Evolutionary conservation across 2,113 vertebrate genomes (phyloP).

Genomic region (Oryzias javanicus): DNA sequence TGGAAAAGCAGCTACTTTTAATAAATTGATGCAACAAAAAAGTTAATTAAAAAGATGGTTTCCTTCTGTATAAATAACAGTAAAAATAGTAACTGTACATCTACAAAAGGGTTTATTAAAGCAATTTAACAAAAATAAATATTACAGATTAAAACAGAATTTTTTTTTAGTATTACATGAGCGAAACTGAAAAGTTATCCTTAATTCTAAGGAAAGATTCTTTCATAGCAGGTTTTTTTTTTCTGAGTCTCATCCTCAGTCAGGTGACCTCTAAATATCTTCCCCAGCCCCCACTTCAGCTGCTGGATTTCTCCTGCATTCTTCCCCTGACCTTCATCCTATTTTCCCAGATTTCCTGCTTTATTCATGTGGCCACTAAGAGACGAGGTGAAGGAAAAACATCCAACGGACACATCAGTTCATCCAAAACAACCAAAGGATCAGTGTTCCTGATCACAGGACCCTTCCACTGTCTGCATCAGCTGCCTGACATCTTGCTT

Average conservation of each 20-base stretch:
- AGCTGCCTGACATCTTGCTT: slow-evolving; percentile 35
- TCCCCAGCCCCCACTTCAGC: neutral
- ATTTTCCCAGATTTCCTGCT: slow-evolving; percentile 6
- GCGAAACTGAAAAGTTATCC: neutral
- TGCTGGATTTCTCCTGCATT: slow-evolving; percentile 16
- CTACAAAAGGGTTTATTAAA: neutral
- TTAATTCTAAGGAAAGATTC: neutral
- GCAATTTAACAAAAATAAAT: neutral
- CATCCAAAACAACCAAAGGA: slow-evolving; percentile 29
- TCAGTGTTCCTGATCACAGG: slow-evolving; percentile 27
- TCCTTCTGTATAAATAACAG: too few species aligned
- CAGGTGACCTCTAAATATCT: slow-evolving; percentile 26
- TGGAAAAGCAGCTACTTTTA: too few species aligned
- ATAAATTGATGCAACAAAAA: too few species aligned
- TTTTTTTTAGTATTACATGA: neutral
- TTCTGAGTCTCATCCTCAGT: neutral
- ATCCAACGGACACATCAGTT: slow-evolving; percentile 16
- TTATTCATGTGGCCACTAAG: slow-evolving; percentile 2
- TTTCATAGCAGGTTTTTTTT: neutral
- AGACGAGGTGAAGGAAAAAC: slow-evolving; percentile 20
- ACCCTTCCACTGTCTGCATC: slow-evolving; percentile 38
- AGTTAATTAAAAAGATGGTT: too few species aligned
- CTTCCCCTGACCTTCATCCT: slow-evolving; percentile 23
- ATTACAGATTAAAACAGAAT: neutral
- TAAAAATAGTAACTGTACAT: neutral